A percentile compares a stretch with the other conserved stretches of the same genome.
phyloP scores from a whole-genome alignment of 64 coral and sea anemone genomes.

The Pachyseris speciosa region DNA sequence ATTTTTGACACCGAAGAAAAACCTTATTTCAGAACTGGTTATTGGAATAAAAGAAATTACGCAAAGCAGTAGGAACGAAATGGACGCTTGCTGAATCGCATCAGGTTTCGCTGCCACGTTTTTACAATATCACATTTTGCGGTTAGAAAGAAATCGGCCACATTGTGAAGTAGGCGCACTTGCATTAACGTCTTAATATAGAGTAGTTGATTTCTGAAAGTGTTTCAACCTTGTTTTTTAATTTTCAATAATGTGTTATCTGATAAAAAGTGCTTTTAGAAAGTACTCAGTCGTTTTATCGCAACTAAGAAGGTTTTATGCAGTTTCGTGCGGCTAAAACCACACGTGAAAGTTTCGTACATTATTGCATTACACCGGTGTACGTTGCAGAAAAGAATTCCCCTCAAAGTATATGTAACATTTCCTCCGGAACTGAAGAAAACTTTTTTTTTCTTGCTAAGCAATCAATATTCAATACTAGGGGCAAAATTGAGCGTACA shows the following conservation, averaged over 20 bases:
- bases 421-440: background rate
- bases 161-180: background rate
- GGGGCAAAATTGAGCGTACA: background rate
- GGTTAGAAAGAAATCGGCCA: constrained; percentile 29
- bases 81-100: background rate
- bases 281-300: background rate
- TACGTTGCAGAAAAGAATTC: background rate
- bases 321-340: background rate
- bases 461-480: background rate
- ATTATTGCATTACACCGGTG: background rate
- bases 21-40: background rate
- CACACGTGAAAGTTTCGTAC: constrained; percentile 9
- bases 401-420: background rate
- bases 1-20: background rate
- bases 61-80: background rate
- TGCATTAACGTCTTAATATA: background rate
- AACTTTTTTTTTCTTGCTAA: background rate
- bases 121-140: constrained; percentile 45
- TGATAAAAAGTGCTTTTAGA: constrained; percentile 23
- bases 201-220: constrained; percentile 8
- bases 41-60: background rate
- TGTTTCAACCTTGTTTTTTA: constrained; percentile 14
- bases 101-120: constrained; percentile 24
- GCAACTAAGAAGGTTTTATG: background rate
- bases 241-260: constrained; percentile 41